A percentile compares a stretch with the other conserved stretches of the same genome.
Conservation (phyloP, 1,140 invertebrate genomes). For the Nylanderia fulva region DNA sequence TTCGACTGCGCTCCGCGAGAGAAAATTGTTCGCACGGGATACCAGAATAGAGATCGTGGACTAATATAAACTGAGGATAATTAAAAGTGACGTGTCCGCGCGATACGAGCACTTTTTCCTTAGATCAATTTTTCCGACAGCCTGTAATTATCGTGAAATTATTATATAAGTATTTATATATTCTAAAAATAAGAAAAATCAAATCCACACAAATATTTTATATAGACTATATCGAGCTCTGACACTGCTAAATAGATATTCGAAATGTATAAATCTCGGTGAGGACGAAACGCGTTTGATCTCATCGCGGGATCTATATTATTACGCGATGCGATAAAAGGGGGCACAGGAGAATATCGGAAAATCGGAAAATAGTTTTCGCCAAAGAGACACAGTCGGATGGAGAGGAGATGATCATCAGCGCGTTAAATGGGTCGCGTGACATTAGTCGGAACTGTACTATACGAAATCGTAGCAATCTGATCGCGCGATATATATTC, state of each 20-base stretch:
- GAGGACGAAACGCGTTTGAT: not conserved
- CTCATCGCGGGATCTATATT: not conserved
- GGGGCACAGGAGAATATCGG: not conserved
- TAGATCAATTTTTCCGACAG: not conserved
- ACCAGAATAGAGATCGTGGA: constrained; percentile 8
- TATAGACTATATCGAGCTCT: not conserved
- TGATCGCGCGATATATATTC: constrained; percentile 55
- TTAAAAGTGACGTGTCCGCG: not conserved
- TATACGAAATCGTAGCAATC: constrained; percentile 65
- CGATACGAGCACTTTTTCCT: not conserved
- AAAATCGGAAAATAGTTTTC: constrained; percentile 47
- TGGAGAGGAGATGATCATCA: constrained; percentile 10
- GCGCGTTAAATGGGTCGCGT: constrained; percentile 50
- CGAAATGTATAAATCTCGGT: not conserved
- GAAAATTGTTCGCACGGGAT: constrained; percentile 12
- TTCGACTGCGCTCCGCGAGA: constrained; percentile 58
- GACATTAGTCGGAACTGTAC: constrained; percentile 51
- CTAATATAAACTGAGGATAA: not conserved
- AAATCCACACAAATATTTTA: too few species aligned
- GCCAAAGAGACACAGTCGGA: constrained; percentile 16
- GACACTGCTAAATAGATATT: not conserved
- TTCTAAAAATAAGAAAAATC: too few species aligned
- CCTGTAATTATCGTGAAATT: too few species aligned
- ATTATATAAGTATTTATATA: too few species aligned
- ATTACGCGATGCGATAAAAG: too few species aligned